Percentiles rank a stretch among this genome's conserved stretches.
Conservation (phyloP, 53 echinoderm and acorn worm genomes). For the Glandiceps talaboti region DNA sequence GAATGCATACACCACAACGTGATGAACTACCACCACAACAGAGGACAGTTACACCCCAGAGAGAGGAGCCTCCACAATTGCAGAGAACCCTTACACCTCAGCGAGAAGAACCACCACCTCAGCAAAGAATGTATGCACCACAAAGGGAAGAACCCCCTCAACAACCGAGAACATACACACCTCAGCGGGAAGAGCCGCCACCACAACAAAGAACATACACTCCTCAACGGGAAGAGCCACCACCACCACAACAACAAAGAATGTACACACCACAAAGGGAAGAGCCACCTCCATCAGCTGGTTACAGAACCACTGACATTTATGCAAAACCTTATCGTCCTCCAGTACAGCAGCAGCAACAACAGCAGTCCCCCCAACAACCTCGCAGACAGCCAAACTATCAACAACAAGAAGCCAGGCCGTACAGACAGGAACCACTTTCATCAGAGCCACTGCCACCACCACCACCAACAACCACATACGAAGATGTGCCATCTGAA, state of each 20-base stretch:
- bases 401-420: background rate
- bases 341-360: slow-evolving; percentile 11
- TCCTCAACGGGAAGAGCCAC: slow-evolving; percentile 8
- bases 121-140: slow-evolving; percentile 3
- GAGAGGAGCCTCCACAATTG: slow-evolving; percentile 5
- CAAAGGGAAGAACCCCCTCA: slow-evolving; percentile 11
- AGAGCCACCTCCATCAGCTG: slow-evolving; percentile 18
- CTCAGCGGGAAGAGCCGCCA: slow-evolving; percentile 28
- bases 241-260: slow-evolving; percentile 31
- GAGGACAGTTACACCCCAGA: slow-evolving; percentile 18
- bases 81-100: slow-evolving; percentile 15
- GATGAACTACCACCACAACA: slow-evolving; percentile 36
- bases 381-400: no score
- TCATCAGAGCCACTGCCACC: slow-evolving; percentile 22
- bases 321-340: slow-evolving; percentile 27
- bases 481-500: slow-evolving; percentile 22
- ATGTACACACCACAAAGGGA: slow-evolving; percentile 13
- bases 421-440: background rate
- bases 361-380: slow-evolving; percentile 1
- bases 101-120: slow-evolving; percentile 18
- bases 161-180: slow-evolving; percentile 10
- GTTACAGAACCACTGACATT: background rate
- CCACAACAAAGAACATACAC: slow-evolving; percentile 29
- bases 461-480: slow-evolving; percentile 16
- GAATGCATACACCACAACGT: slow-evolving; percentile 8